These are phyloP conservation scores for Cydia pomonella DNA, from an alignment of 1,140 invertebrate species.

Conservation along the genomic window DNA sequence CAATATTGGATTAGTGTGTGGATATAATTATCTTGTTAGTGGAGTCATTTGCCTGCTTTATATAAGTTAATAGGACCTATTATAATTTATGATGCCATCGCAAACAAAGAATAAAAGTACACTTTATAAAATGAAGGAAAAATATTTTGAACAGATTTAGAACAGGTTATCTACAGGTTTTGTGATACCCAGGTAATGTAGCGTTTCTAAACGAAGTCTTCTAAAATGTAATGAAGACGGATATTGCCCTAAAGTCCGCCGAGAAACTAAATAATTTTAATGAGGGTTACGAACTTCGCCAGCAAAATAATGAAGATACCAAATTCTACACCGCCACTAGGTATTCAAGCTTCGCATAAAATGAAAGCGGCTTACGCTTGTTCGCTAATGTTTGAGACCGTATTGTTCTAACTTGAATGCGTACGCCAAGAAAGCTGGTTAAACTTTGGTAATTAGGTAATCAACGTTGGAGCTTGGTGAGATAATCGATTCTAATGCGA, in stretches of 20 bases:
- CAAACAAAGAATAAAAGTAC: no score
- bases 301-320: slow-evolving; percentile 22
- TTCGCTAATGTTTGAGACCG: slow-evolving; percentile 1
- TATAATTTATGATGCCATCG: no score
- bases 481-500: slow-evolving; percentile 32
- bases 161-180: background rate
- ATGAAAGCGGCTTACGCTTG: background rate
- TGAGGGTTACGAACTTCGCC: slow-evolving; percentile 2
- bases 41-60: no score
- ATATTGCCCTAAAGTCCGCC: background rate
- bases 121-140: no score
- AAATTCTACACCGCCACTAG: slow-evolving; percentile 2
- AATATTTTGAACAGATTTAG: no score
- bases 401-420: slow-evolving; percentile 23
- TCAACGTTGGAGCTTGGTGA: slow-evolving; percentile 1
- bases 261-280: slow-evolving; percentile 22
- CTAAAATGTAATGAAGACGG: background rate
- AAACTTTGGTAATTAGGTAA: slow-evolving; percentile 28
- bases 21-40: no score
- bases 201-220: background rate
- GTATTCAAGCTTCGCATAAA: background rate
- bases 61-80: no score
- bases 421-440: slow-evolving; percentile 21
- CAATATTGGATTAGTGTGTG: no score
- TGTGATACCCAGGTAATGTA: background rate